These are phyloP conservation scores for Gallinago nigripennis DNA, from an alignment of 2,797 vertebrate genomes.

Conservation along the genomic window DNA sequence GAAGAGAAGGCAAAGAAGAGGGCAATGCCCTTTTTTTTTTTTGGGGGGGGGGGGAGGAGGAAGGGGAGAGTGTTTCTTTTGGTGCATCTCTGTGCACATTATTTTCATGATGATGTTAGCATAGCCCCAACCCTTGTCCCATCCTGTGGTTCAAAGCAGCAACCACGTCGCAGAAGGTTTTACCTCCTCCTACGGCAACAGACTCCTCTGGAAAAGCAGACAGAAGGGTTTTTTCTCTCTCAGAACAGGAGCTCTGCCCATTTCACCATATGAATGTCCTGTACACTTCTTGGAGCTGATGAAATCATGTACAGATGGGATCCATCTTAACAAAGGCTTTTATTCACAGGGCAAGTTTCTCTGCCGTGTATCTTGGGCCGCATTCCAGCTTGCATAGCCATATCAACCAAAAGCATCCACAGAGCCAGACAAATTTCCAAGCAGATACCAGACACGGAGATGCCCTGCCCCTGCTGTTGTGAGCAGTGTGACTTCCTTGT, in stretches of 20 bases:
- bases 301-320: slow-evolving; percentile 52
- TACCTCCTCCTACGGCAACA: neutral
- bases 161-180: neutral
- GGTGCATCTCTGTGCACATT: neutral
- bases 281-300: slow-evolving; percentile 26
- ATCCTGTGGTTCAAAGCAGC: neutral
- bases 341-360: slow-evolving; percentile 36
- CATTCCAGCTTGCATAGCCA: neutral
- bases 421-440: neutral
- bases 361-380: neutral
- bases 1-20: slow-evolving; percentile 11
- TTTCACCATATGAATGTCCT: slow-evolving; percentile 40
- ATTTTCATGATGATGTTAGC: neutral
- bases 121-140: neutral
- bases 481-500: neutral
- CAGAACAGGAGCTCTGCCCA: slow-evolving; percentile 20
- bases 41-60: neutral
- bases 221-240: slow-evolving; percentile 49
- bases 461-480: neutral
- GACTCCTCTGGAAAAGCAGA: slow-evolving; percentile 4
- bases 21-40: neutral
- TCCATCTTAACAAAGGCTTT: slow-evolving; percentile 41
- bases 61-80: neutral
- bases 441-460: neutral
- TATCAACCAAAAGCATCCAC: neutral